A percentile compares a stretch with the other conserved stretches of the same genome.
Conservation (phyloP, 2,113 vertebrate genomes). For the Salvelinus alpinus region DNA sequence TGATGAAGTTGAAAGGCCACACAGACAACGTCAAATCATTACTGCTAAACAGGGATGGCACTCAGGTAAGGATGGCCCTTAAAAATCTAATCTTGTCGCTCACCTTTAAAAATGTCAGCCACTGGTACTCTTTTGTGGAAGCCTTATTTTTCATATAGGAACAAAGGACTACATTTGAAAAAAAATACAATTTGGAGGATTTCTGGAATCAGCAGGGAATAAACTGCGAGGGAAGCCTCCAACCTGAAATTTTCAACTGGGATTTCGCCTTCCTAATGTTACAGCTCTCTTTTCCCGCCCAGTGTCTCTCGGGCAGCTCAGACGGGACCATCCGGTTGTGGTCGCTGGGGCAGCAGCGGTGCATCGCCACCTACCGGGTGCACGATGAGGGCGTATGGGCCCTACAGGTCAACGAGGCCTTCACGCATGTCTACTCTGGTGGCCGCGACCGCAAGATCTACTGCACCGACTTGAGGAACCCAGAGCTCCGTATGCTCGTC, state of each 20-base stretch:
- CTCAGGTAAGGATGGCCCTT: slow-evolving; percentile 73
- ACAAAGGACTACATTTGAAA: too few species aligned
- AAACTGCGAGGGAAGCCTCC: too few species aligned
- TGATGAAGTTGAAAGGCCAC: slow-evolving; percentile 91
- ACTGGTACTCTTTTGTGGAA: too few species aligned
- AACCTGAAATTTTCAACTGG: not conserved
- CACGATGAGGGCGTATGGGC: slow-evolving; percentile 91
- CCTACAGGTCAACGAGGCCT: slow-evolving; percentile 86
- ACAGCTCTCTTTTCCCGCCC: slow-evolving; percentile 7
- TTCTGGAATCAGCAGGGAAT: too few species aligned
- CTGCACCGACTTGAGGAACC: slow-evolving; percentile 86
- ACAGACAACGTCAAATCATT: slow-evolving; percentile 87
- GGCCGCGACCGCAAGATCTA: slow-evolving; percentile 88
- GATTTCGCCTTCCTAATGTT: too few species aligned
- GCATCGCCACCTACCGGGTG: slow-evolving; percentile 87
- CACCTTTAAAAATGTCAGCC: too few species aligned
- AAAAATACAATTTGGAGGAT: too few species aligned
- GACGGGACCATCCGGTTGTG: slow-evolving; percentile 88
- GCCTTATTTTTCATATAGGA: too few species aligned
- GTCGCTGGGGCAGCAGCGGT: slow-evolving; percentile 89
- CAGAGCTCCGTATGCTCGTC: slow-evolving; percentile 84
- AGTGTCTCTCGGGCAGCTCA: slow-evolving; percentile 91
- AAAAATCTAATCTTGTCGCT: not conserved
- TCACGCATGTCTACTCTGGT: slow-evolving; percentile 88
- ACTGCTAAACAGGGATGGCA: slow-evolving; percentile 85